Evolutionary conservation across 2,888 invertebrate genomes (phyloP).

Genomic region (Drosophila engyochracea): DNA sequence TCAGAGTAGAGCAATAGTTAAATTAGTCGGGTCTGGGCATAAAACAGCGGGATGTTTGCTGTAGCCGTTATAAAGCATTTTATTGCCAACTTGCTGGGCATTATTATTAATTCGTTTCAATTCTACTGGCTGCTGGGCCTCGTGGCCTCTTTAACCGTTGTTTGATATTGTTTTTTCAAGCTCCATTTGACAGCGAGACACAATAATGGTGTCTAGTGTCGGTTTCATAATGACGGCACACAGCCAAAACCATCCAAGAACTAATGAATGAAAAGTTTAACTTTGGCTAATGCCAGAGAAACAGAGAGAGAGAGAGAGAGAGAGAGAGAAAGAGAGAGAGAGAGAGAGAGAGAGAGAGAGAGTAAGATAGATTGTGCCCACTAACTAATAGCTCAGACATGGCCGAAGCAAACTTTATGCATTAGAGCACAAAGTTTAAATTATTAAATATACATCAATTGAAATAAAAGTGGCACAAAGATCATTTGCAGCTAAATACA

Average conservation of each 20-base stretch:
- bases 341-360: neutral
- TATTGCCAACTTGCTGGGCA: constrained; percentile 56
- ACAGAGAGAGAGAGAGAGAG: neutral
- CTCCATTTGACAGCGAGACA: constrained; percentile 70
- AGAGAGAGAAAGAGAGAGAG: neutral
- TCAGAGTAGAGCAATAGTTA: constrained; percentile 47
- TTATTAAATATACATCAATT: neutral
- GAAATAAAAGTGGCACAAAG: neutral
- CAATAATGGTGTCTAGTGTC: constrained; percentile 58
- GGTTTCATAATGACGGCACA: constrained; percentile 56
- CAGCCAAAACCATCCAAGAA: constrained; percentile 1
- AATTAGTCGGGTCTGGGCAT: constrained; percentile 63
- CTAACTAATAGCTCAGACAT: neutral
- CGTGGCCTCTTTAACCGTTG: constrained; percentile 24
- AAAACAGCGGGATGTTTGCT: constrained; percentile 58
- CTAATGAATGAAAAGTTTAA: constrained; percentile 42
- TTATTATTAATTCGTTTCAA: constrained; percentile 71
- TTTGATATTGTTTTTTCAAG: constrained; percentile 54
- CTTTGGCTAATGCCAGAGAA: neutral
- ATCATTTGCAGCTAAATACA: neutral
- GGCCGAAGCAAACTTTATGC: neutral
- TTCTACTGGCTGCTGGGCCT: constrained; percentile 33
- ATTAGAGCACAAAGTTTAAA: neutral
- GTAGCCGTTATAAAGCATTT: constrained; percentile 61
- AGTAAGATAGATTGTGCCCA: too few relatives aligned